Conservation (phyloP, 2,888 invertebrate species). For the Blastobasis adustella region DNA sequence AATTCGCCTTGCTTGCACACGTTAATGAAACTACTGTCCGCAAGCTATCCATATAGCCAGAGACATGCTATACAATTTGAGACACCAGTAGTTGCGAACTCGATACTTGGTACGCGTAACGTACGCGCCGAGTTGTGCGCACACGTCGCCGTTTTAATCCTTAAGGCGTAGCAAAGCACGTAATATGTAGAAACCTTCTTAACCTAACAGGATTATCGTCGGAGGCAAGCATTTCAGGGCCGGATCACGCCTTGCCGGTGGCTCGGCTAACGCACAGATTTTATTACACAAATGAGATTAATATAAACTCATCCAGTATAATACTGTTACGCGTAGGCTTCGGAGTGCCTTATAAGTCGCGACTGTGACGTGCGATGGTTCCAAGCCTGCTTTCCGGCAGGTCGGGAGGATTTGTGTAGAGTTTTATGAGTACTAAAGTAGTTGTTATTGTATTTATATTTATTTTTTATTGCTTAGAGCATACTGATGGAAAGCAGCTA, state of each 20-base stretch:
- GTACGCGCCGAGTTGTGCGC: conserved; percentile 56
- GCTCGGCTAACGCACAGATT: conserved; percentile 69
- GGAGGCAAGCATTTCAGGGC: conserved; percentile 76
- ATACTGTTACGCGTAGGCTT: conserved; percentile 14
- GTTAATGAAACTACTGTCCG: too few species aligned
- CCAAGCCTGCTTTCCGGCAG: too few species aligned
- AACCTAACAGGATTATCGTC: conserved; percentile 83
- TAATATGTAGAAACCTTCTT: conserved; percentile 84
- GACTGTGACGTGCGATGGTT: conserved; percentile 7
- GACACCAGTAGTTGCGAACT: too few species aligned
- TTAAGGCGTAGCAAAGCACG: conserved; percentile 80
- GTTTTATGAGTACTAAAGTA: too few species aligned
- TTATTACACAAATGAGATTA: conserved; percentile 75
- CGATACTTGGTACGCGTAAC: not conserved
- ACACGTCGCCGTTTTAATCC: conserved; percentile 73
- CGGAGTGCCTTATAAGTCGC: conserved; percentile 22
- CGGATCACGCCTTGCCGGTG: conserved; percentile 66
- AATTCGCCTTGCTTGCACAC: conserved; percentile 28
- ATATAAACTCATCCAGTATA: conserved; percentile 45
- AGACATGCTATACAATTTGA: too few species aligned
- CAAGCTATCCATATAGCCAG: too few species aligned
- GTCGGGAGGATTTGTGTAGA: too few species aligned
- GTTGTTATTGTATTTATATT: too few species aligned
- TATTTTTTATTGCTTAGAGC: too few species aligned
- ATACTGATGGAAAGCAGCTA: too few species aligned